Base-by-base conservation (phyloP, 2,113 vertebrate genomes). In the Tinamus guttatus region DNA sequence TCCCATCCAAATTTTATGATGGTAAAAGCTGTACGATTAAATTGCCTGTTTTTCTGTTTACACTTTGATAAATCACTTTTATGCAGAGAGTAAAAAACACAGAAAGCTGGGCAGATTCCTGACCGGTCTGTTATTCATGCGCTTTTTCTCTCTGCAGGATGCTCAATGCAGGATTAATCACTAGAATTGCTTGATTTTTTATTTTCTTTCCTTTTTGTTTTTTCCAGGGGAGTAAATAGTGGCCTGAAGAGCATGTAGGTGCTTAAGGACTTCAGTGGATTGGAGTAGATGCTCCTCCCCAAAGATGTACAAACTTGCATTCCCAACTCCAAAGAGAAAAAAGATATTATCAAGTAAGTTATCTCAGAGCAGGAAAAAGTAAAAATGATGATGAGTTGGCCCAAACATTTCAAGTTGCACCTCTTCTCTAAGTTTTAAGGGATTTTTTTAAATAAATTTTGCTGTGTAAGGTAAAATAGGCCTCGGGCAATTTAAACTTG, bases 401-500 rank as follows among this genome's bases (percentile, higher is more conserved):
- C 62, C 47, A 21, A 76, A 60, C 20, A 36, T 75, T 92, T 70
- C 47, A 38, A 30, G 67, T 47, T 63, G 43, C 14, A 18, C 10
- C 76, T 87, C 4, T 11, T 89, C 17, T 84, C 51, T 56, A 7
- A 73, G 60, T 85, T 95, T 91, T 30, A n/a, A 40, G 18, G 8
- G 9, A 17, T 56, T 30, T 58, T 80, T 69, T 87, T 34, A 8
- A 68, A 38, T 47, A 56, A 60, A 1, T 49, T 84, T 96, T 89
- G 59, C 92, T 84, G 58, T 32, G 65, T 81, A 92, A 95, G 73
- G 91, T 85, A 80, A 79, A 95, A 76, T 59, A 94, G 87, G 64
- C 89, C 88, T 69, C 63, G 81, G 96, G 93, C 85, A 88, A 91
- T 84, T 81, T 92, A 67, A 92, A 91, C 68, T 82, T 94, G 75